Conservation (phyloP, 2,797 vertebrate genomes). For the Ceryle rudis region DNA sequence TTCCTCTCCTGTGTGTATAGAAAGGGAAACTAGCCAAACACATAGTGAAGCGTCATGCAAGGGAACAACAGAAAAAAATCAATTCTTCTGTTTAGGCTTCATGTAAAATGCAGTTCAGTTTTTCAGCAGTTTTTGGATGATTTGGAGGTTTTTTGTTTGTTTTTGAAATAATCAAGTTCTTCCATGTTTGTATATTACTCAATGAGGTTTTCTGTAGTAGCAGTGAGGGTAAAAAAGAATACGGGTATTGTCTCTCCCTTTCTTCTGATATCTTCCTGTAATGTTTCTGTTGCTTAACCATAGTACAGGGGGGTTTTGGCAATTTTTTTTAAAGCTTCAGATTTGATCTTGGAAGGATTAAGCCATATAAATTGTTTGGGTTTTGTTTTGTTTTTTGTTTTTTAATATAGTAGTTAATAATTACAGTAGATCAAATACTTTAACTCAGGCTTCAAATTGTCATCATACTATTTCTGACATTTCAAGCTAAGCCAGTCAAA, state of each 20-base stretch:
- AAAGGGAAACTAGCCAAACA: not conserved
- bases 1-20: not conserved
- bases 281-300: not conserved
- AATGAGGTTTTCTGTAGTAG: not conserved
- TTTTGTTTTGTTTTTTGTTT: not conserved
- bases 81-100: not conserved
- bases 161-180: not conserved
- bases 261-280: not conserved
- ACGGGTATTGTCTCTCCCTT: not conserved
- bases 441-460: not conserved
- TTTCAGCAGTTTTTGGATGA: not conserved
- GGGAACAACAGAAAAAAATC: not conserved
- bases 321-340: not conserved
- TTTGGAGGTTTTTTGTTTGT: not conserved
- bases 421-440: not conserved
- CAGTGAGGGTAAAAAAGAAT: not conserved
- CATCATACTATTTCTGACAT: not conserved
- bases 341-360: not conserved
- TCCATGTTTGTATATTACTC: not conserved
- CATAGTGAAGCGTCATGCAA: not conserved
- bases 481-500: not conserved
- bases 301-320: not conserved
- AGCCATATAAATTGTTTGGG: not conserved
- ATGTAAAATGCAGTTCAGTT: not conserved
- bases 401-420: not conserved